Conservation (phyloP, 2,888 invertebrate species). For the Dicyrtomina minuta region DNA sequence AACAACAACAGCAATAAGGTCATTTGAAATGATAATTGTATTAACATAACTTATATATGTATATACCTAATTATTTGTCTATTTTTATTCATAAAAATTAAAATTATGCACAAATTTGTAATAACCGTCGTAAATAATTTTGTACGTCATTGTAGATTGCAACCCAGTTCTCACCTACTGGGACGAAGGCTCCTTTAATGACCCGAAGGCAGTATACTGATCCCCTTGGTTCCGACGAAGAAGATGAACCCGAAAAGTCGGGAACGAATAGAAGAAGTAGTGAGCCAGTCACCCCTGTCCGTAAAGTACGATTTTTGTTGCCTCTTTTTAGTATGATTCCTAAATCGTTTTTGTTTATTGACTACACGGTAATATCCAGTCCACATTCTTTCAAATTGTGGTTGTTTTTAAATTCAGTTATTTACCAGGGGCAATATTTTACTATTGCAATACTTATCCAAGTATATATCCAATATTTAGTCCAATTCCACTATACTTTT, state of each 20-base stretch:
- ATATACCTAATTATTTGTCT: not conserved
- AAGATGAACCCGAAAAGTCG: slow-evolving; percentile 60
- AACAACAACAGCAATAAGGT: slow-evolving; percentile 51
- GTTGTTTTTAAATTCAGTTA: too few relatives aligned
- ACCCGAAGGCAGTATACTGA: slow-evolving; percentile 81
- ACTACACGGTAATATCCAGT: too few relatives aligned
- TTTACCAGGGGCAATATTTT: too few relatives aligned
- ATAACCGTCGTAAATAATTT: not conserved
- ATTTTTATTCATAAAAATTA: not conserved
- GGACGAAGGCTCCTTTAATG: slow-evolving; percentile 64
- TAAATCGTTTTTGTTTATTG: not conserved
- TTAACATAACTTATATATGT: not conserved
- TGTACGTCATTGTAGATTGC: slow-evolving; percentile 26
- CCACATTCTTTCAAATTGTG: not conserved
- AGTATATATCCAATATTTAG: too few relatives aligned
- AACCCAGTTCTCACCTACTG: slow-evolving; percentile 35
- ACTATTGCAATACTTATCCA: too few relatives aligned
- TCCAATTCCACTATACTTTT: too few relatives aligned
- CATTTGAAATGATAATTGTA: not conserved
- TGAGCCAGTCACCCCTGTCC: slow-evolving; percentile 49
- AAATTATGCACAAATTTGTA: not conserved
- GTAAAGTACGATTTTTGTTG: slow-evolving; percentile 37
- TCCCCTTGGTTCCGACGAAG: slow-evolving; percentile 88
- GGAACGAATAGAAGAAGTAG: slow-evolving; percentile 41
- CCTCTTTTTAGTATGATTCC: not conserved